Conservation (phyloP, 2,797 vertebrate species). For the Micrastur ruficollis region DNA sequence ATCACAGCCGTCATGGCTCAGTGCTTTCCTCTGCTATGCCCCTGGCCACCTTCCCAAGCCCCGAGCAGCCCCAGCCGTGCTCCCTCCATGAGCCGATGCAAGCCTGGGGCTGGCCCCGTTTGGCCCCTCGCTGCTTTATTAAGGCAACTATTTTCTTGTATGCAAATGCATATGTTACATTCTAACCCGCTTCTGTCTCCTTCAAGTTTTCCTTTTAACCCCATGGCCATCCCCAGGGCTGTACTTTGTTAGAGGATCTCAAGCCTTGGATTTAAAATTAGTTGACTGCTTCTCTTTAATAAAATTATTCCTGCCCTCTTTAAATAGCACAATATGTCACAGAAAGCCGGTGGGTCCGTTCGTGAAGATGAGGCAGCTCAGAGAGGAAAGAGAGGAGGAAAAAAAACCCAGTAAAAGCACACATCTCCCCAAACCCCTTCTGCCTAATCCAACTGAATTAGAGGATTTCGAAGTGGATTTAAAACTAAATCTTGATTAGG, state of each 20-base stretch:
- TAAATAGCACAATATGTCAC: constrained; percentile 15
- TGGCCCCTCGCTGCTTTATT: neutral
- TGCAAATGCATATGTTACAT: fast-evolving
- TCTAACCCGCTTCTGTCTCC: neutral
- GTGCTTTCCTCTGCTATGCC: fast-evolving
- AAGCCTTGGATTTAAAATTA: neutral
- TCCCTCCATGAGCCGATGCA: neutral
- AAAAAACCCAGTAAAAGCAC: neutral
- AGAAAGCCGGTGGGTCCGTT: neutral
- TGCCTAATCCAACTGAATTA: constrained; percentile 49
- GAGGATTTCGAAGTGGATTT: constrained; percentile 59
- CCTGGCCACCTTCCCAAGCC: neutral
- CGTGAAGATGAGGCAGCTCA: neutral
- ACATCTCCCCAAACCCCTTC: neutral
- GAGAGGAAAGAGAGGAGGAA: neutral
- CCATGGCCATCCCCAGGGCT: neutral
- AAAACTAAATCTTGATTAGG: constrained; percentile 65
- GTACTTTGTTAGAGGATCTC: neutral
- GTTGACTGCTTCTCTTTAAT: constrained; percentile 15
- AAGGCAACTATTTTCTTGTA: neutral
- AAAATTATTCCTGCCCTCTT: constrained; percentile 26
- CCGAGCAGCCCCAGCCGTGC: fast-evolving
- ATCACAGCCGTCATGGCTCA: fast-evolving
- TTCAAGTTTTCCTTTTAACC: neutral
- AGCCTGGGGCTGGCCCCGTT: neutral